These are phyloP conservation scores for Abscondita cerata DNA, from an alignment of 2,888 invertebrate species.

Conservation along the genomic window DNA sequence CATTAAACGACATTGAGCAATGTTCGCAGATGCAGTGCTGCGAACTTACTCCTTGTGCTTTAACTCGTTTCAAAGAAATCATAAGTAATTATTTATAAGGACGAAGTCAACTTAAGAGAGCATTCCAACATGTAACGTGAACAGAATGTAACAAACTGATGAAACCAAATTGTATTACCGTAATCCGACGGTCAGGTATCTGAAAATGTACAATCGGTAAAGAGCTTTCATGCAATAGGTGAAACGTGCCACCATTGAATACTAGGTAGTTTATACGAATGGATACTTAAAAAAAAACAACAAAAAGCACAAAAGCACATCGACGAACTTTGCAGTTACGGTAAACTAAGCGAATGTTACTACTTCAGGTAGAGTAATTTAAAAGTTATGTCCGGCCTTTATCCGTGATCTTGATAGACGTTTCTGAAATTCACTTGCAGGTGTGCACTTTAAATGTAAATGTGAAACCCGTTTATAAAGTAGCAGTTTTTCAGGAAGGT, in stretches of 20 bases:
- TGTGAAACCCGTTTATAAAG: slow-evolving; percentile 1
- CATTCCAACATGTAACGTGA: too few relatives aligned
- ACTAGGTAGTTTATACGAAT: slow-evolving; percentile 13
- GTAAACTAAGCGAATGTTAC: slow-evolving; percentile 13
- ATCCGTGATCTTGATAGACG: slow-evolving; percentile 13
- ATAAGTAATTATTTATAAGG: too few relatives aligned
- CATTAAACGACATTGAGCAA: too few relatives aligned
- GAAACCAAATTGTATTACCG: too few relatives aligned
- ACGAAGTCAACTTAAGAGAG: too few relatives aligned
- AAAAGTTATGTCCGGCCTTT: slow-evolving; percentile 14
- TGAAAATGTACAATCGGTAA: too few relatives aligned
- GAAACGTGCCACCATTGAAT: slow-evolving; percentile 23
- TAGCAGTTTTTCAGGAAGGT: background rate
- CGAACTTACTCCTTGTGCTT: too few relatives aligned
- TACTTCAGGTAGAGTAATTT: slow-evolving; percentile 16
- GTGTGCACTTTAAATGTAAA: slow-evolving; percentile 15
- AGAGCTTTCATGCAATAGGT: too few relatives aligned
- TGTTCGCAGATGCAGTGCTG: too few relatives aligned
- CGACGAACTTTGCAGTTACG: slow-evolving; percentile 12
- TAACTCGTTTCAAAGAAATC: too few relatives aligned
- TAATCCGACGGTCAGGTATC: too few relatives aligned
- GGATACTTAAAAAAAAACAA: slow-evolving; percentile 6
- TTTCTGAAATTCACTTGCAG: slow-evolving; percentile 21
- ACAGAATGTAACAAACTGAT: too few relatives aligned
- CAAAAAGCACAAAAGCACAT: slow-evolving; percentile 7